phyloP scores from a whole-genome alignment of 2,113 vertebrate species.

The Bostrychus sinensis region DNA sequence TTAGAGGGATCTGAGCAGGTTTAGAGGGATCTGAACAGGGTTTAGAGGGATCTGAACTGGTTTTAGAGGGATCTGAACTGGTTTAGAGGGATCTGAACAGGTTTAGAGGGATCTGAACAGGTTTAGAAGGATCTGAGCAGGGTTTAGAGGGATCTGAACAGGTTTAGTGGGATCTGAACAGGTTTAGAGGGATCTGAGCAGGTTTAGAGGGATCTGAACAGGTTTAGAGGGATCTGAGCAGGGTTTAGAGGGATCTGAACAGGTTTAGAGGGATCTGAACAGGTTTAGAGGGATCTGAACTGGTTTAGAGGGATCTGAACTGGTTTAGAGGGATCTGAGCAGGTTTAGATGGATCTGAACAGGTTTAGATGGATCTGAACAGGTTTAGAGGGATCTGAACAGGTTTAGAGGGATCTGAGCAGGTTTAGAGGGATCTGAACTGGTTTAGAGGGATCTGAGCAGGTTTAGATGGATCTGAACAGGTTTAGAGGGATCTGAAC shows the following conservation, averaged over 20 bases:
- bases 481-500: background rate
- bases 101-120: background rate
- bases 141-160: background rate
- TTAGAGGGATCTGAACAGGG: background rate
- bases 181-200: background rate
- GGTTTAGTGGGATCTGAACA: too few species aligned
- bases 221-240: background rate
- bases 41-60: background rate
- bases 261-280: too few species aligned
- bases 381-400: background rate
- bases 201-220: background rate
- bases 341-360: too few species aligned
- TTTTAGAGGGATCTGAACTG: conserved; percentile 55
- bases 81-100: background rate
- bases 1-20: too few species aligned
- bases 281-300: conserved; percentile 50
- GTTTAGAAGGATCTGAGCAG: background rate
- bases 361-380: conserved; percentile 41
- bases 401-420: background rate
- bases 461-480: background rate
- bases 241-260: background rate
- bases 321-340: background rate
- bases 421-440: conserved; percentile 50
- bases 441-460: background rate
- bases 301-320: background rate